Evolutionary conservation across 2,797 vertebrate species (phyloP).

Genomic region (Pseudopleuronectes americanus): DNA sequence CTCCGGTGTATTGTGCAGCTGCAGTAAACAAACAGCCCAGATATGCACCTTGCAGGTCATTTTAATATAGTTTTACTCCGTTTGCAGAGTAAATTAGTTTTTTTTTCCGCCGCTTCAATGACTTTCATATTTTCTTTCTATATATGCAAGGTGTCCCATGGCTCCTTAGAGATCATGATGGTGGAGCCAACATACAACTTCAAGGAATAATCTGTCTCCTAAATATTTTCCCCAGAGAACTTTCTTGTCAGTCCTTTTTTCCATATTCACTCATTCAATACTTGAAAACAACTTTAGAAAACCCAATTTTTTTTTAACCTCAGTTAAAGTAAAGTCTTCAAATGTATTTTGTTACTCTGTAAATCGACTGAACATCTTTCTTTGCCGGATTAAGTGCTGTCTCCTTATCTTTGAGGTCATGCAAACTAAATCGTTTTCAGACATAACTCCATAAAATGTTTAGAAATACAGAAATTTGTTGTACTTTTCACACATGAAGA

Average conservation of each 20-base stretch:
- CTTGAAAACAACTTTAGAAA: conserved; percentile 4
- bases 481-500: too few species aligned
- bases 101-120: not conserved
- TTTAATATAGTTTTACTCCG: conserved; percentile 2
- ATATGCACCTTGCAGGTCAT: not conserved
- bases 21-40: conserved; percentile 20
- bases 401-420: not conserved
- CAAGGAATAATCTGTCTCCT: conserved; percentile 46
- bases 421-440: conserved; percentile 2
- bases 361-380: not conserved
- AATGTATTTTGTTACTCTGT: conserved; percentile 1
- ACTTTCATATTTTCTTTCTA: conserved; percentile 18
- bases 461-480: too few species aligned
- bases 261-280: not conserved
- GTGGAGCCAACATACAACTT: not conserved
- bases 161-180: not conserved
- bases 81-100: not conserved
- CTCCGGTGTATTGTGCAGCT: conserved; percentile 6
- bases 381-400: not conserved
- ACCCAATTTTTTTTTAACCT: not conserved
- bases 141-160: not conserved
- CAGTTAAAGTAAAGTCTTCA: not conserved
- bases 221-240: conserved; percentile 27
- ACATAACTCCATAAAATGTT: too few species aligned
- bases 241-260: conserved; percentile 29